These are phyloP conservation scores for Melanotaenia pygmaea DNA, from an alignment of 2,797 vertebrate genomes.

Conservation along the genomic window DNA sequence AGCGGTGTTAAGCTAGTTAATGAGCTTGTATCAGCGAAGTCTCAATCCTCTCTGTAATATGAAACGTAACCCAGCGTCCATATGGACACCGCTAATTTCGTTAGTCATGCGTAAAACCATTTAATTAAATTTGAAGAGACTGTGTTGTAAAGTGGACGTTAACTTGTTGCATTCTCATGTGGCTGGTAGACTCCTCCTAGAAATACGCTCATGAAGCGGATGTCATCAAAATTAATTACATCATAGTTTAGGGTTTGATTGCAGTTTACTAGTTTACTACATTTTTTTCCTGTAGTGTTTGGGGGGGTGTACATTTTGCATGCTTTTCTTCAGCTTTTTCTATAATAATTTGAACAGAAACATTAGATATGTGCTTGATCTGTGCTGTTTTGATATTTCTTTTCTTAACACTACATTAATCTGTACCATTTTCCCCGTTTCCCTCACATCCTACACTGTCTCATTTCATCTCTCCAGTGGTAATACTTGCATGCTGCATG, in stretches of 20 bases:
- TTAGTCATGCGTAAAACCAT: conserved; percentile 1
- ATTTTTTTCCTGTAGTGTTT: too few species aligned
- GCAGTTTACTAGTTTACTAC: background rate
- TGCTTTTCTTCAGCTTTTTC: conserved; percentile 1
- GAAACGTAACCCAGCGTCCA: conserved; percentile 23
- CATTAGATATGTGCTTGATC: background rate
- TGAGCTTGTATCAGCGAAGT: conserved; percentile 39
- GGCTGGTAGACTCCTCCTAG: background rate
- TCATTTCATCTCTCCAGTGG: conserved; percentile 67
- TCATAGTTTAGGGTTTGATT: background rate
- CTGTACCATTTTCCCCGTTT: conserved; percentile 23
- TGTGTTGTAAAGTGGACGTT: background rate
- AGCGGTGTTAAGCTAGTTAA: conserved; percentile 39
- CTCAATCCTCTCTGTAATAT: conserved; percentile 38
- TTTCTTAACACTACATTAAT: conserved; percentile 16
- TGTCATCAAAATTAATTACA: background rate
- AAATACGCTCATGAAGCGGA: background rate
- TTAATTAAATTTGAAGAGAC: background rate
- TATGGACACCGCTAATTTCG: conserved; percentile 9
- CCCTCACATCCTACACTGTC: conserved; percentile 37
- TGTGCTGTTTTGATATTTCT: background rate
- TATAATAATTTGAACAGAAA: background rate
- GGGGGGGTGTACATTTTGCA: background rate
- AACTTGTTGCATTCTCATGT: conserved; percentile 59
- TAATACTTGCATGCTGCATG: conserved; percentile 78